Evolutionary conservation across 2,113 vertebrate genomes (phyloP), one percentile per base, ranked within the genome.

Genomic region (Ranitomeya imitator): DNA sequence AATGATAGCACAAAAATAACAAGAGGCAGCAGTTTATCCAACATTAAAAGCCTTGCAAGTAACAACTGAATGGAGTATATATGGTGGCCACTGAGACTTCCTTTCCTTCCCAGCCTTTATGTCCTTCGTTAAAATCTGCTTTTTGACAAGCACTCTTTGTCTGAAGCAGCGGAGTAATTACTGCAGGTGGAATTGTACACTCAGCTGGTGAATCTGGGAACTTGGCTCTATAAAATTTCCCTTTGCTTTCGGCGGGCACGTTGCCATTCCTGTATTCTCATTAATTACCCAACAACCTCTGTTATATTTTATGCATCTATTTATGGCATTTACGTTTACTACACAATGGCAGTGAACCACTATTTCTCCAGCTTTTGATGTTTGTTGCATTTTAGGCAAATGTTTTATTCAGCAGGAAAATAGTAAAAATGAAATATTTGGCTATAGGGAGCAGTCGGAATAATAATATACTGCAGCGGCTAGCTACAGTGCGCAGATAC

Each of bases 131-230:
- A 85, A 74, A 83, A 69, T 80, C 81, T 89, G 55, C 57, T 88
- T 85, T 85, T 52, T 81, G 76, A 81, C 54, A 87, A 85, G 31
- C 23, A 11, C 78, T 88, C 1, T 6, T 90, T 86, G 80, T 89
- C 57, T 91, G 59, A 61, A 31, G 90, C 0, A 0, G 55, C 77
- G 19, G 59, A 23, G 18, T 67, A 90, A 91, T 91, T 92, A 89
- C 67, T 85, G n/a, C 76, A 55, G 85, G 85, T 45, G 84, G 88
- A 92, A 90, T 0, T 74, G 86, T 23, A 86, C 76, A 31, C 52
- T 92, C 54, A 51, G 76, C 63, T 84, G 87, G 80, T 57, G 87
- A 84, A 59, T 83, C 61, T 73, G 45, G 18, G 83, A 78, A 0
- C 0, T 51, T 86, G 88, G 90, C 82, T 79, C 23, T 74, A 60